These are phyloP conservation scores for Netelia virgata DNA, from an alignment of 2,888 invertebrate species.

Conservation along the genomic window DNA sequence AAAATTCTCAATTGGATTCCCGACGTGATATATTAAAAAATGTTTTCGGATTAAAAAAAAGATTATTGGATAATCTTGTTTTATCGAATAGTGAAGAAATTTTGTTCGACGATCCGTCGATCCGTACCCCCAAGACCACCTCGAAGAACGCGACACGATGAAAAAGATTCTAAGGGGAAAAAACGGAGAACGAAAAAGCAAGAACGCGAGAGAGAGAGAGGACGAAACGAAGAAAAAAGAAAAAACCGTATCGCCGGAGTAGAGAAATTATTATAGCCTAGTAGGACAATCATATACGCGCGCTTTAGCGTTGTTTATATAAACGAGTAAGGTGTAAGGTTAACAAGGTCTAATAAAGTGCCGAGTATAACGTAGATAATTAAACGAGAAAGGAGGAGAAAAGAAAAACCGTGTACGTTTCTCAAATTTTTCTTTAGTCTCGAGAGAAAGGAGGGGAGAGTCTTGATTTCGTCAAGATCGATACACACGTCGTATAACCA, in stretches of 20 bases:
- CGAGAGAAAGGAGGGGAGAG: slow-evolving; percentile 14
- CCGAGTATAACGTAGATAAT: slow-evolving; percentile 37
- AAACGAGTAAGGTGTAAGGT: slow-evolving; percentile 63
- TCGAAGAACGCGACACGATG: not conserved
- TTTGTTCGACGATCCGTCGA: no score
- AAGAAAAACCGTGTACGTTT: slow-evolving; percentile 9
- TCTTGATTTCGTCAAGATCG: no score
- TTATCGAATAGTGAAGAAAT: no score
- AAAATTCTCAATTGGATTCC: not conserved
- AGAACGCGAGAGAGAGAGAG: slow-evolving; percentile 46
- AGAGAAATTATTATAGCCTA: slow-evolving; percentile 63
- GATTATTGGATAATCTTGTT: not conserved
- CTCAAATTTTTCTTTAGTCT: slow-evolving; percentile 44
- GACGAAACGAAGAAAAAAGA: slow-evolving; percentile 54
- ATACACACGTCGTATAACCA: no score
- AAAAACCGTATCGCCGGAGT: slow-evolving; percentile 52
- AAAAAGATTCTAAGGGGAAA: slow-evolving; percentile 29
- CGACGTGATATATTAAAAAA: no score
- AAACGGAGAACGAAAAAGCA: not conserved
- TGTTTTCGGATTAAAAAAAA: no score
- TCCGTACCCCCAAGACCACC: not conserved
- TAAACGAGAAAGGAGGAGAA: slow-evolving; percentile 2
- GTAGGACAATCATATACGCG: slow-evolving; percentile 77
- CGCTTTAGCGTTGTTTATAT: slow-evolving; percentile 67
- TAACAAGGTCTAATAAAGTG: slow-evolving; percentile 56